These are phyloP conservation scores for Synchiropus splendidus DNA, from an alignment of 2,113 vertebrate genomes.

Conservation along the genomic window DNA sequence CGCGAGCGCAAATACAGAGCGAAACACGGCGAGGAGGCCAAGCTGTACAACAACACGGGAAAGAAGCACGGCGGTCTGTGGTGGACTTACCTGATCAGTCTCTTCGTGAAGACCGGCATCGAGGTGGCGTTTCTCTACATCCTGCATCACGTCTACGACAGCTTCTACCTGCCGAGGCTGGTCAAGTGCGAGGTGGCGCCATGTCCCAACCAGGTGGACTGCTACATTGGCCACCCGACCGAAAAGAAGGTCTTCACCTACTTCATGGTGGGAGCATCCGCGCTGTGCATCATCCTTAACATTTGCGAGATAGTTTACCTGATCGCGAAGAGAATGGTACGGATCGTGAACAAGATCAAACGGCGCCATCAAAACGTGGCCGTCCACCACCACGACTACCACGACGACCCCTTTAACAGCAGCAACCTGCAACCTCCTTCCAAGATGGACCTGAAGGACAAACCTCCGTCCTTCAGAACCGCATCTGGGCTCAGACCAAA, in stretches of 20 bases:
- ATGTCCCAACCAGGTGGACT: conserved; percentile 78
- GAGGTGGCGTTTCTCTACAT: conserved; percentile 75
- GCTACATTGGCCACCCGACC: conserved; percentile 76
- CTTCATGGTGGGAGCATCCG: conserved; percentile 79
- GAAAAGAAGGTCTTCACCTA: conserved; percentile 84
- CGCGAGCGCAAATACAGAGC: conserved; percentile 63
- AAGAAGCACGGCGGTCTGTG: conserved; percentile 69
- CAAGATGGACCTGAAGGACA: conserved; percentile 19
- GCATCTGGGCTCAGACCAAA: not conserved
- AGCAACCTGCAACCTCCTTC: conserved; percentile 9
- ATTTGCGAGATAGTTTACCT: conserved; percentile 78
- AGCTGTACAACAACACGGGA: conserved; percentile 63
- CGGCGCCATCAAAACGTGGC: not conserved
- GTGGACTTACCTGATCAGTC: conserved; percentile 75
- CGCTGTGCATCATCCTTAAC: conserved; percentile 76
- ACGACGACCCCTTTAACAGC: conserved; percentile 33
- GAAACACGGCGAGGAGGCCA: conserved; percentile 49
- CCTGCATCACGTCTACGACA: conserved; percentile 73
- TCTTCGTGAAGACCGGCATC: conserved; percentile 73
- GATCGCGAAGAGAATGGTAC: conserved; percentile 63
- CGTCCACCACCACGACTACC: not conserved
- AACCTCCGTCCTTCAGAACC: conserved; percentile 29
- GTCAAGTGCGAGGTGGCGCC: conserved; percentile 70
- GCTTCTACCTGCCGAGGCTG: conserved; percentile 72
- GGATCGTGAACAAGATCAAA: conserved; percentile 22